phyloP scores from a whole-genome alignment of 2,888 invertebrate species.

The Drosophila cognata region DNA sequence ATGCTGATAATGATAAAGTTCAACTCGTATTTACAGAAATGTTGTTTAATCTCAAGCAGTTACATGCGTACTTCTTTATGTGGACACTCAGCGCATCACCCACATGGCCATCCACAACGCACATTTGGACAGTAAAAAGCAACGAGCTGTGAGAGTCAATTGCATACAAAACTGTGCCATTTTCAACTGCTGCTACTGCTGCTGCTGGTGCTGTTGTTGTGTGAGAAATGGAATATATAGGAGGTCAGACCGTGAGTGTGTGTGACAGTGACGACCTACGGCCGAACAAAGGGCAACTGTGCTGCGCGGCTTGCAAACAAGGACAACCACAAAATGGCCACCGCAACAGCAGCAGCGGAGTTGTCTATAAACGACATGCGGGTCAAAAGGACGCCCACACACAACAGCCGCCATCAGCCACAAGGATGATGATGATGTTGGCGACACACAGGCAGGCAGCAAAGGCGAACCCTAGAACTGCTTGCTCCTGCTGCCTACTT shows the following conservation, averaged over 20 bases:
- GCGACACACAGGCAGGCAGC: conserved; percentile 42
- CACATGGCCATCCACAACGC: conserved; percentile 38
- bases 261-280: conserved; percentile 70
- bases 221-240: conserved; percentile 21
- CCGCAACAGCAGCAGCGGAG: conserved; percentile 55
- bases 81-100: neutral
- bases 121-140: conserved; percentile 69
- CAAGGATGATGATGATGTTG: conserved; percentile 49
- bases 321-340: conserved; percentile 74
- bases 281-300: conserved; percentile 55
- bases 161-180: conserved; percentile 81
- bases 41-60: conserved; percentile 21
- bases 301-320: conserved; percentile 60
- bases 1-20: neutral
- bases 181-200: conserved; percentile 55
- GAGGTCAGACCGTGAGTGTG: conserved; percentile 50
- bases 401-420: conserved; percentile 17
- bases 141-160: conserved; percentile 81
- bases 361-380: conserved; percentile 72
- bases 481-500: conserved; percentile 5
- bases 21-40: neutral
- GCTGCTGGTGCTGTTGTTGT: conserved; percentile 4
- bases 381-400: conserved; percentile 78
- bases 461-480: conserved; percentile 18
- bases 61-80: conserved; percentile 3